Conservation (phyloP, 2,113 vertebrate species). For the Struthidea cinerea region DNA sequence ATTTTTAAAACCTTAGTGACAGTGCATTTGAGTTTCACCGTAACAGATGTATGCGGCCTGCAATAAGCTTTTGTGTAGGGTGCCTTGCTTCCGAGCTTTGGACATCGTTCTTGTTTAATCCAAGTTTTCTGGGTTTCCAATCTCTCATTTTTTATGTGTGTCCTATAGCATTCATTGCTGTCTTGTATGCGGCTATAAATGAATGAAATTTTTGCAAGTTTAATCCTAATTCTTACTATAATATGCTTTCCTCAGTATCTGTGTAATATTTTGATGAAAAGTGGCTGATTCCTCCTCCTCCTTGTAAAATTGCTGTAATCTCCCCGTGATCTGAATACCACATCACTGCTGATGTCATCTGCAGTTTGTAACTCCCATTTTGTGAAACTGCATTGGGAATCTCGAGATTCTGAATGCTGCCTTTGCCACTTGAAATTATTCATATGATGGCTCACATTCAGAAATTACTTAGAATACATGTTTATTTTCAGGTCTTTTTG, state of each 20-base stretch:
- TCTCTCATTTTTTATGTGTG: neutral
- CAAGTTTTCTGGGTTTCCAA: neutral
- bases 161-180: neutral
- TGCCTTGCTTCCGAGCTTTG: neutral
- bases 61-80: neutral
- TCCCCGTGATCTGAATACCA: neutral
- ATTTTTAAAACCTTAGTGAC: constrained; percentile 21
- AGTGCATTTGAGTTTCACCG: neutral
- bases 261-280: neutral
- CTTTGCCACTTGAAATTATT: neutral
- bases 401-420: neutral
- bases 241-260: neutral
- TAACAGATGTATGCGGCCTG: neutral
- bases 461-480: neutral
- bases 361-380: neutral
- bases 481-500: neutral
- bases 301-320: neutral
- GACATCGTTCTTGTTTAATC: neutral
- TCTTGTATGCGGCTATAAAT: neutral
- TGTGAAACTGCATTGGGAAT: neutral
- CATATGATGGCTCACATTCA: neutral
- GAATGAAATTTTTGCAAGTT: neutral
- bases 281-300: neutral
- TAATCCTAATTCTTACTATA: neutral
- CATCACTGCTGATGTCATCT: neutral